phyloP scores from a whole-genome alignment of 2,797 vertebrate genomes.

The Lepilemur ruficaudatus region DNA sequence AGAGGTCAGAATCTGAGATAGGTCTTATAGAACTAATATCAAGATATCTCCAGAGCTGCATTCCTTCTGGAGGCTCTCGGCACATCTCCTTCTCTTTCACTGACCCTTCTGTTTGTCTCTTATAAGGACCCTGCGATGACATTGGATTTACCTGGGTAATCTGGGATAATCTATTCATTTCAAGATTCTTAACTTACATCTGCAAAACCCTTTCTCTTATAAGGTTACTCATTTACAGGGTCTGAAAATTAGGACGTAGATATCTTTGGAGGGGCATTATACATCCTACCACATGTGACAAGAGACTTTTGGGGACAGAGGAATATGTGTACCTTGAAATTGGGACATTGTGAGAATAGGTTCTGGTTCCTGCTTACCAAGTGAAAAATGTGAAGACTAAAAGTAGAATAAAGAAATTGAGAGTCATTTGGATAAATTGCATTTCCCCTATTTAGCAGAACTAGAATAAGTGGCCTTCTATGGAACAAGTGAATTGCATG shows the following conservation, averaged over 20 bases:
- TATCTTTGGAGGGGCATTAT: neutral
- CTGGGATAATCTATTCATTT: neutral
- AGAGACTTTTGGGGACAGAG: neutral
- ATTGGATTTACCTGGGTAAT: neutral
- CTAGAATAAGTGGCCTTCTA: neutral
- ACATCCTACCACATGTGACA: neutral
- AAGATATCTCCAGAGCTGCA: neutral
- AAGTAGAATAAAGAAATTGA: neutral
- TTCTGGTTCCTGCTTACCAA: neutral
- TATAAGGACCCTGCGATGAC: neutral
- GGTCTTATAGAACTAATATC: neutral
- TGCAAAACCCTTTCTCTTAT: neutral
- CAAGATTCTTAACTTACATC: neutral
- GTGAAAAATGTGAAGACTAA: neutral
- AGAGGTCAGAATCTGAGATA: neutral
- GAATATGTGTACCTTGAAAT: neutral
- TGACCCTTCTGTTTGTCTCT: neutral
- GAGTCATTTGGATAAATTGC: neutral
- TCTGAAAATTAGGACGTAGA: neutral
- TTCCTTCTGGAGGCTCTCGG: neutral
- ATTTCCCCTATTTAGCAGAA: neutral
- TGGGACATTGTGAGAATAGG: neutral
- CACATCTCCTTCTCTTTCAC: neutral
- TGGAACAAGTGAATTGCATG: neutral
- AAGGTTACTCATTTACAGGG: neutral